A percentile compares a stretch with the other conserved stretches of the same genome.
Conservation (phyloP, 2,113 vertebrate genomes). For the Struthidea cinerea region DNA sequence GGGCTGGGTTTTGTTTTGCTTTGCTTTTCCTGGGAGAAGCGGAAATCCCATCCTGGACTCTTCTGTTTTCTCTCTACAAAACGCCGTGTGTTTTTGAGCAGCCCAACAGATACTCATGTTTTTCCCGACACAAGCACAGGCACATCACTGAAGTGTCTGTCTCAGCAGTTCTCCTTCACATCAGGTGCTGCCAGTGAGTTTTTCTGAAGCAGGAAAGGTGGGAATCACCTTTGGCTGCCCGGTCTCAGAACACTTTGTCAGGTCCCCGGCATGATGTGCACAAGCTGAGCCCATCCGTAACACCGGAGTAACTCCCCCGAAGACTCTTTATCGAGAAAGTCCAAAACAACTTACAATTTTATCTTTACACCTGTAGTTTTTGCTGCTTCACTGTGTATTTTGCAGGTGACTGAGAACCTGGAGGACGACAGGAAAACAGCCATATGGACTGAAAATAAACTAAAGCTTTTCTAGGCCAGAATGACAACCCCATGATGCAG, state of each 20-base stretch:
- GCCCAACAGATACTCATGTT: rapidly evolving
- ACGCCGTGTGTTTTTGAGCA: neutral
- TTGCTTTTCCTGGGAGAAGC: neutral
- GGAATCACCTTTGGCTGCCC: neutral
- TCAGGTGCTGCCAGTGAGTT: neutral
- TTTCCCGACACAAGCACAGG: neutral
- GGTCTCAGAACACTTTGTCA: neutral
- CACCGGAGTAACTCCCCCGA: neutral
- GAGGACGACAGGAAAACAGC: neutral
- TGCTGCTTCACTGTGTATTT: neutral
- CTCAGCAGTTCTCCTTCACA: neutral
- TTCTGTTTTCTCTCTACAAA: neutral
- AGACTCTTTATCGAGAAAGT: neutral
- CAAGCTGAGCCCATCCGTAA: neutral
- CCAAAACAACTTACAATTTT: neutral
- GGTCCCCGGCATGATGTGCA: neutral
- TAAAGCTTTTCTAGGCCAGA: neutral
- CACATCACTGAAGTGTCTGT: neutral
- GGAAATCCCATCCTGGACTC: neutral
- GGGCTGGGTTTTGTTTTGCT: neutral
- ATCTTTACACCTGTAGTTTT: neutral
- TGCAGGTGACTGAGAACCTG: neutral
- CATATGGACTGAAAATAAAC: neutral
- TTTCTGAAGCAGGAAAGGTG: neutral
- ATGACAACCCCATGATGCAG: neutral